Evolutionary conservation across 1,140 invertebrate genomes (phyloP).

Genomic region (Notospermus geniculatus): DNA sequence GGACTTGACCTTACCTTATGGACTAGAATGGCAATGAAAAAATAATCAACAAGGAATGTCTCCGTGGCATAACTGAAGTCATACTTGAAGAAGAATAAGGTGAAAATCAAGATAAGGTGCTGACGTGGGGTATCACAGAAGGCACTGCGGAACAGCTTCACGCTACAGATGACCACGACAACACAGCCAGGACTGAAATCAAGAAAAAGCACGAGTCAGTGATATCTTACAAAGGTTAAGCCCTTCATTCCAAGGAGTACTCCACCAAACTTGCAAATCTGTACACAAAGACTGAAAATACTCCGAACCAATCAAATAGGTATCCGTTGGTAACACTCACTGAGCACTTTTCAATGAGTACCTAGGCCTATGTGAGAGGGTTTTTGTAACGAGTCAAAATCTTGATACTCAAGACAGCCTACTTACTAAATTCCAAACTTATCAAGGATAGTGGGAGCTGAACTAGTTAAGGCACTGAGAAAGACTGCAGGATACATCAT

Average conservation of each 20-base stretch:
- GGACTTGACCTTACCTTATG: conserved; percentile 48
- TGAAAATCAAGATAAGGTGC: conserved; percentile 89
- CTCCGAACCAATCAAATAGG: neutral
- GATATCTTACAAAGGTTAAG: too few relatives aligned
- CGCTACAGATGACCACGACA: conserved; percentile 80
- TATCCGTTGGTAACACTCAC: neutral
- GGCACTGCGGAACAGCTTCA: conserved; percentile 85
- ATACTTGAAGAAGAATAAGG: conserved; percentile 82
- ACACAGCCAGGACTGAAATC: conserved; percentile 69
- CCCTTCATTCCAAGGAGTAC: too few relatives aligned
- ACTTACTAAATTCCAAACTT: conserved; percentile 72
- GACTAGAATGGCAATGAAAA: conserved; percentile 76
- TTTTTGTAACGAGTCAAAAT: too few relatives aligned
- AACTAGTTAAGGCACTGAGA: conserved; percentile 82
- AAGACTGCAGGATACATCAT: conserved; percentile 88
- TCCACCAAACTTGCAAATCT: too few relatives aligned
- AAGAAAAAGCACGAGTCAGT: conserved; percentile 23
- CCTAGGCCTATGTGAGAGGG: too few relatives aligned
- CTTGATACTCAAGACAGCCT: neutral
- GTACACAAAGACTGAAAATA: too few relatives aligned
- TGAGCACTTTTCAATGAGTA: too few relatives aligned
- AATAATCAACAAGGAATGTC: conserved; percentile 90
- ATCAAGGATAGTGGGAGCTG: conserved; percentile 70
- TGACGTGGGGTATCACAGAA: conserved; percentile 91
- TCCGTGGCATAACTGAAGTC: conserved; percentile 75